phyloP scores from a whole-genome alignment of 2,888 invertebrate genomes.

The Caenorhabditis wallacei region DNA sequence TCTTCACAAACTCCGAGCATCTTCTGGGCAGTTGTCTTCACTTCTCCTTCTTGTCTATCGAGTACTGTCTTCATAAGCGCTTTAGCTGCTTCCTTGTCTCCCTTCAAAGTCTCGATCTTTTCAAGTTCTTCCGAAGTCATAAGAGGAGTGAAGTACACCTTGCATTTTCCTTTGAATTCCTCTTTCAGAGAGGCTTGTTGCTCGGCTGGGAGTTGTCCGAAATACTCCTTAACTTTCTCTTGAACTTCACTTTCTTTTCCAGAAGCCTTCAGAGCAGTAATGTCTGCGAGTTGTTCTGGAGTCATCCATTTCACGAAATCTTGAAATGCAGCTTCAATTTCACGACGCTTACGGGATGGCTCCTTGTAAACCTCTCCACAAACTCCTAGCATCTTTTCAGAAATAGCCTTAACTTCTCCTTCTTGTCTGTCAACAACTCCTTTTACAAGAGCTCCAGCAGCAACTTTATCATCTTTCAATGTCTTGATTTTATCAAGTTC shows the following conservation, averaged over 20 bases:
- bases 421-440: slow-evolving; percentile 63
- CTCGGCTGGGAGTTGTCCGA: slow-evolving; percentile 61
- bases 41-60: slow-evolving; percentile 61
- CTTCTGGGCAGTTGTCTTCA: slow-evolving; percentile 55
- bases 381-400: slow-evolving; percentile 62
- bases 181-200: slow-evolving; percentile 50
- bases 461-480: slow-evolving; percentile 46
- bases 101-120: slow-evolving; percentile 55
- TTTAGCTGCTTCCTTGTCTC: slow-evolving; percentile 47
- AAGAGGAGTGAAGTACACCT: slow-evolving; percentile 62
- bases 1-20: slow-evolving; percentile 45
- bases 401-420: slow-evolving; percentile 54
- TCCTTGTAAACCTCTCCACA: slow-evolving; percentile 61
- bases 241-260: slow-evolving; percentile 68
- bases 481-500: slow-evolving; percentile 62
- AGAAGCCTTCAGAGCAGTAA: slow-evolving; percentile 45
- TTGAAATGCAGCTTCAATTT: slow-evolving; percentile 44
- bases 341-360: slow-evolving; percentile 40
- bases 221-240: slow-evolving; percentile 74
- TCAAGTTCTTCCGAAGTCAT: slow-evolving; percentile 57
- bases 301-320: slow-evolving; percentile 62
- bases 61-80: slow-evolving; percentile 62
- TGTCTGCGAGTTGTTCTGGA: slow-evolving; percentile 56
- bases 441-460: slow-evolving; percentile 55
- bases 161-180: slow-evolving; percentile 70